Base-by-base conservation (phyloP, 2,888 invertebrate genomes). In the Chesias legatella region DNA sequence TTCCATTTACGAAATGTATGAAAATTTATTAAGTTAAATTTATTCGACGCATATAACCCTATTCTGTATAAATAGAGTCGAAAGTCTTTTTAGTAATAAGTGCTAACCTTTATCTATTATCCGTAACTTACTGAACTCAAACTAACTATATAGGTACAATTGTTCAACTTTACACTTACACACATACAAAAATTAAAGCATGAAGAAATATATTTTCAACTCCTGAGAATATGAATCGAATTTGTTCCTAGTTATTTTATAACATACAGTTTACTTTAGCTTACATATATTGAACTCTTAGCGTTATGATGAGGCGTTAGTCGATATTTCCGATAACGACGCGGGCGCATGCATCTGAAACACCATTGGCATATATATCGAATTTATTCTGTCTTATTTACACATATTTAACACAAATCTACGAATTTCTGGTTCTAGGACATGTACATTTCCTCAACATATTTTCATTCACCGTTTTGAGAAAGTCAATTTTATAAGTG, bases 161-260 rank as follows among this genome's bases (percentile, higher is more conserved):
- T 52, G 48, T 52, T 52, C 53, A 51, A 57, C 56, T 46, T 53
- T 56, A 52, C 63, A 50, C 49, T 52, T 49, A 46, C 43, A 58
- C 51, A 50, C 60, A 61, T 72, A 74, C 62, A 73, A 75, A 84
- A 80, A 77, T 84, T 84, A 85, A 85, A 86, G 85, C 86, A 79
- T 77, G 77, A 82, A 80, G 73, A 74, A 75, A 78, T 73, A 64
- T 67, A 70, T 69, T 68, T 72, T 59, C 62, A 73, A 76, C 73
- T 70, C 67, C 79, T 73, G 78, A 78, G 73, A 78, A 79, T 79
- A 77, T 67, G 58, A 67, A 74, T 71, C 71, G 68, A 83, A 80
- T 85, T 86, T 85, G 86, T 83, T 88, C 83, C 82, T 86, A 84
- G 67, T 51, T 68, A 61, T 64, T 73, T 75, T 71, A 73, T 61